These are phyloP conservation scores for Carabus problematicus DNA, from an alignment of 2,888 invertebrate genomes.

Conservation along the genomic window DNA sequence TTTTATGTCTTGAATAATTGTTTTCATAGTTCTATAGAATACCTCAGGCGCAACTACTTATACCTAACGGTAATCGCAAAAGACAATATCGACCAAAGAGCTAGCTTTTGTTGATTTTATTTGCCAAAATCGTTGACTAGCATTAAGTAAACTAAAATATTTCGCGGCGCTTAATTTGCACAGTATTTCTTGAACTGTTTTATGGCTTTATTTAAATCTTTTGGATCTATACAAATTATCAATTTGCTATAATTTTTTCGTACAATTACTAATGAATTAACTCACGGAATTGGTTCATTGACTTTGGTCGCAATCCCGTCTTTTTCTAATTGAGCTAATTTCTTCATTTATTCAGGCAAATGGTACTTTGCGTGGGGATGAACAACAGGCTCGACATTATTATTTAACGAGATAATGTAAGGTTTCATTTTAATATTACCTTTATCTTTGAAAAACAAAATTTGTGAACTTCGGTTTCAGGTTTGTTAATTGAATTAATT, in stretches of 20 bases:
- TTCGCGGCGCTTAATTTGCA: conserved; percentile 46
- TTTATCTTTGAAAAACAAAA: neutral
- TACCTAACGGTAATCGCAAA: conserved; percentile 47
- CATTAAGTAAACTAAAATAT: conserved; percentile 47
- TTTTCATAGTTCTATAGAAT: conserved; percentile 44
- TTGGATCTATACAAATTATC: conserved; percentile 49
- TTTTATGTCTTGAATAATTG: too few relatives aligned
- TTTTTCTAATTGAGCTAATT: neutral
- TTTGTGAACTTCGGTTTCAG: neutral
- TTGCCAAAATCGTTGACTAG: conserved; percentile 48
- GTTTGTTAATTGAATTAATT: neutral
- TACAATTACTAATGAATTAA: conserved; percentile 21
- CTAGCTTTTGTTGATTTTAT: conserved; percentile 47
- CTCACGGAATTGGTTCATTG: conserved; percentile 3
- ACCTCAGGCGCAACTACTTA: conserved; percentile 44
- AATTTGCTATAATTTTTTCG: conserved; percentile 40
- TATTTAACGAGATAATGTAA: neutral
- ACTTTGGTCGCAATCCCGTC: neutral
- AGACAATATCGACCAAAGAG: conserved; percentile 47
- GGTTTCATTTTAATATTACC: conserved; percentile 1
- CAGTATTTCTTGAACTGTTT: conserved; percentile 46
- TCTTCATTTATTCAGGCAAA: neutral
- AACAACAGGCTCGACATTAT: conserved; percentile 5
- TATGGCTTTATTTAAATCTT: conserved; percentile 48
- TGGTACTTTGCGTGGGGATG: conserved; percentile 2